Conservation (phyloP, 2,888 invertebrate genomes). For the Hypselothyrea guttata region DNA sequence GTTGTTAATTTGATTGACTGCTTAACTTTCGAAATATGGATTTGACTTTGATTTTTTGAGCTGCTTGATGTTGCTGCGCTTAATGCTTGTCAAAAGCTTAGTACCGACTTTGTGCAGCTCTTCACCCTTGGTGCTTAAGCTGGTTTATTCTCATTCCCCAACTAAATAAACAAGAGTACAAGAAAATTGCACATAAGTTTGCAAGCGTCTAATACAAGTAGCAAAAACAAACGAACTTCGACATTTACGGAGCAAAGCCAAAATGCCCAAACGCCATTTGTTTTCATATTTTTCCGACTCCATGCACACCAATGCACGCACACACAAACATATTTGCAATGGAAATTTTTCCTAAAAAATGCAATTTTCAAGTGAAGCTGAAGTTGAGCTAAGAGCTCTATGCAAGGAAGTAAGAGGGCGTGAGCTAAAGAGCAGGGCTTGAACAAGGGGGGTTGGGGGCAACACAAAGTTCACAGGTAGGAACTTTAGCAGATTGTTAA, state of each 20-base stretch:
- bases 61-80: not conserved
- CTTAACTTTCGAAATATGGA: too few species aligned
- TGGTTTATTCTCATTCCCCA: not conserved
- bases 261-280: constrained; percentile 63
- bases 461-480: constrained; percentile 29
- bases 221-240: constrained; percentile 9
- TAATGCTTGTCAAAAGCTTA: constrained; percentile 1
- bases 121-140: constrained; percentile 15
- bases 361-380: constrained; percentile 66
- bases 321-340: constrained; percentile 8
- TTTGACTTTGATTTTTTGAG: constrained; percentile 17
- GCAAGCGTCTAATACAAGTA: constrained; percentile 8
- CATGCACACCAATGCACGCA: constrained; percentile 1
- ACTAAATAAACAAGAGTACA: constrained; percentile 4
- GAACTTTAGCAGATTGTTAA: constrained; percentile 66
- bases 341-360: constrained; percentile 56
- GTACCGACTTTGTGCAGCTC: not conserved
- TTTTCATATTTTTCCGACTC: constrained; percentile 60
- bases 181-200: constrained; percentile 40
- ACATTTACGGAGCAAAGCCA: constrained; percentile 40
- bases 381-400: constrained; percentile 51
- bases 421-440: not conserved
- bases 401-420: constrained; percentile 1
- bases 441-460: not conserved
- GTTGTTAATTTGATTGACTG: too few species aligned